Base-by-base conservation (phyloP, 2,113 vertebrate species). In the Bucco capensis region DNA sequence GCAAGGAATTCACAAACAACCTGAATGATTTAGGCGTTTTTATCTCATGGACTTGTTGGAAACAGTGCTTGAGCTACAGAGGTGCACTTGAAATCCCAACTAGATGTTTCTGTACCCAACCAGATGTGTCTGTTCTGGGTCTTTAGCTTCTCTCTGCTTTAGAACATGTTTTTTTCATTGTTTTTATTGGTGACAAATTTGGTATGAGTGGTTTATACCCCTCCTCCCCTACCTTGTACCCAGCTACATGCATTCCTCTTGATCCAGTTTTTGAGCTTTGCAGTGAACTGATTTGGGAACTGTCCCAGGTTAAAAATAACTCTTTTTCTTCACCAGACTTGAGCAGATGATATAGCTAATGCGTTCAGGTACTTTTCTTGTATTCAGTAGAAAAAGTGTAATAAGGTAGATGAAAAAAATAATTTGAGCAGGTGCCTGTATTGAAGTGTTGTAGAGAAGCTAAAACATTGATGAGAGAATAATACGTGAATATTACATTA, bases 401-500 rank as follows among this genome's bases (percentile, higher is more conserved):
- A 51, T 88, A 90, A 81, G 47, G 64, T 60, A 70, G 77, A 71
- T 46, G 49, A 37, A 86, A 76, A 83, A 42, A 4, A 80, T 74
- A n/a, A 2, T 73, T 31, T 25, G 54, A 92, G 27, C 18, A 44
- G 51, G 31, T 25, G 10, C 56, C 64, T 84, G 1, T 14, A 2
- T 14, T 72, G 40, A 84, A 86, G 58, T 37, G 40, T 69, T 89
- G 30, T 53, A 37, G 82, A 28, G 69, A 86, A 92, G 50, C 37
- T 88, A 58, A 84, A 93, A 88, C 61, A 92, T 28, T 83, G 94
- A 92, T 7, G n/a, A 88, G 83, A 78, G 76, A 91, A 74, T 91
- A 90, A 91, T 86, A 90, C 15, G 24, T 90, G 57, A 92, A 88
- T 91, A 83, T 92, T 92, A 66, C 58, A 54, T 92, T 94, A 38